Percentiles rank a stretch among this genome's conserved stretches.
Evolutionary conservation across 2,797 vertebrate genomes (phyloP).

Genomic region (Poeciliopsis gracilis): DNA sequence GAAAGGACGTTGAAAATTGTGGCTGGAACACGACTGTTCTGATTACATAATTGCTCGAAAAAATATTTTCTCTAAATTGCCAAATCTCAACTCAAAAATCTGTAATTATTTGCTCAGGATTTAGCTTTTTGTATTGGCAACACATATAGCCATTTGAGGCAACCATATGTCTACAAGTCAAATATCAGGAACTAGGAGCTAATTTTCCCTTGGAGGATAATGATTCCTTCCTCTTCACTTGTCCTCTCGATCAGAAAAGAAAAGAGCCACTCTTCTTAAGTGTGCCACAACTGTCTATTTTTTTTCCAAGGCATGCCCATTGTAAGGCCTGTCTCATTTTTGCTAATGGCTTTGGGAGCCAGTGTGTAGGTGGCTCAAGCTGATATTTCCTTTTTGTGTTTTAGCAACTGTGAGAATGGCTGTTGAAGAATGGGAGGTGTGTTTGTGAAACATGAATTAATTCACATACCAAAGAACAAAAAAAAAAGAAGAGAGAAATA

Average conservation of each 20-base stretch:
- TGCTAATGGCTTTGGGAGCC: conserved; percentile 9
- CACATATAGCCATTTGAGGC: background rate
- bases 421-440: conserved; percentile 30
- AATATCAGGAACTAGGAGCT: conserved; percentile 1
- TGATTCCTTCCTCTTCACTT: conserved; percentile 5
- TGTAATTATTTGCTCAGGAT: background rate
- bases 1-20: background rate
- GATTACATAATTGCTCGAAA: background rate
- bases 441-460: conserved; percentile 49
- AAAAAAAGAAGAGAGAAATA: conserved; percentile 6
- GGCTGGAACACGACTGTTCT: background rate
- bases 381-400: conserved; percentile 41
- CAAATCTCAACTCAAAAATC: background rate
- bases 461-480: conserved; percentile 24
- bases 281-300: conserved; percentile 12
- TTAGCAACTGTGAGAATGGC: conserved; percentile 32
- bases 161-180: background rate
- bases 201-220: background rate
- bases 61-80: background rate
- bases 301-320: background rate
- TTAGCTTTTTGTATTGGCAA: background rate
- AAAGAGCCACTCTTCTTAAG: conserved; percentile 3
- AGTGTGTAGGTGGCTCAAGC: conserved; percentile 31
- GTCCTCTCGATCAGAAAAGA: conserved; percentile 5
- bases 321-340: conserved; percentile 17